These are phyloP conservation scores for Lanius ludovicianus DNA, from an alignment of 2,113 vertebrate genomes.

Conservation along the genomic window DNA sequence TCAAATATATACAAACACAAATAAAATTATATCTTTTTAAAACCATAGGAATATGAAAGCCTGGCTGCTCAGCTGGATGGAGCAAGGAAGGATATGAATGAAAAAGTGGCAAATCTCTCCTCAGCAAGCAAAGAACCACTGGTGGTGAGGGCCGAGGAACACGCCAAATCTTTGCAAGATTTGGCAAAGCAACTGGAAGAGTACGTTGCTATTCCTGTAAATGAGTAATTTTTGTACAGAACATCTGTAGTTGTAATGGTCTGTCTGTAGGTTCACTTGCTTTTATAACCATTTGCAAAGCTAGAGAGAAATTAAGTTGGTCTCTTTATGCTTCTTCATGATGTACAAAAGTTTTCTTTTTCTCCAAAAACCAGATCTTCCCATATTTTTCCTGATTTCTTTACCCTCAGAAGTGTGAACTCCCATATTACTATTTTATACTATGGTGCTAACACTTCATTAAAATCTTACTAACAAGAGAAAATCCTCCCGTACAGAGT, in stretches of 20 bases:
- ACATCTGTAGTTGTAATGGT: neutral
- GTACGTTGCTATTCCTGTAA: slow-evolving; percentile 70
- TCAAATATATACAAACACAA: neutral
- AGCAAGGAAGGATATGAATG: slow-evolving; percentile 82
- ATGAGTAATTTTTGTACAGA: neutral
- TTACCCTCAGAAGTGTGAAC: neutral
- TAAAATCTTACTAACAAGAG: neutral
- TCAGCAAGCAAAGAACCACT: slow-evolving; percentile 77
- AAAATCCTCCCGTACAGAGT: neutral
- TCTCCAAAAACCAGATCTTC: neutral
- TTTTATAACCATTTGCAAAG: neutral
- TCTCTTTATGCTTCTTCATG: neutral
- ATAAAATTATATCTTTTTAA: neutral
- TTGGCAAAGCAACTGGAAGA: slow-evolving; percentile 85
- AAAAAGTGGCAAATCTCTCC: slow-evolving; percentile 79
- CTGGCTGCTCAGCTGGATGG: slow-evolving; percentile 85
- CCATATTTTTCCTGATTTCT: neutral
- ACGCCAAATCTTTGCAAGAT: slow-evolving; percentile 78
- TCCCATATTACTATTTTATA: neutral
- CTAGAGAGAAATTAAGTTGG: neutral
- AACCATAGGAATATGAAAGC: slow-evolving; percentile 84
- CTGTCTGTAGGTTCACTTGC: neutral
- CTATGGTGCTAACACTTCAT: neutral
- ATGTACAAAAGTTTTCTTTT: neutral
- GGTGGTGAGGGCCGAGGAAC: slow-evolving; percentile 85